A percentile compares a stretch with the other conserved stretches of the same genome.
These are phyloP conservation scores for Helicoverpa armigera DNA, from an alignment of 1,140 invertebrate genomes.

Conservation along the genomic window DNA sequence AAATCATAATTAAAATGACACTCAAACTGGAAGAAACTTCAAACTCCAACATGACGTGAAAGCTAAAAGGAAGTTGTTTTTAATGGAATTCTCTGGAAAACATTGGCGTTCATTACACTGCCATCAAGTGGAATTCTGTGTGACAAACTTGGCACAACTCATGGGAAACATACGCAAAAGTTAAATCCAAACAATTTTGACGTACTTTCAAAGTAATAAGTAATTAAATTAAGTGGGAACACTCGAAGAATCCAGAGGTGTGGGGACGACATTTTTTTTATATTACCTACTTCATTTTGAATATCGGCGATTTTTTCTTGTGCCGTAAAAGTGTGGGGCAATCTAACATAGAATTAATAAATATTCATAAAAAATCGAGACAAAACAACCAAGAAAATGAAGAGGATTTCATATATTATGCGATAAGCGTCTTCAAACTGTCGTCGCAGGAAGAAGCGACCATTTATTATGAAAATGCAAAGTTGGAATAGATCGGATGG, in stretches of 20 bases:
- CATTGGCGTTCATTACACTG: neutral
- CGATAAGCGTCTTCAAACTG: neutral
- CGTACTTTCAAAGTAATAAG: slow-evolving; percentile 15
- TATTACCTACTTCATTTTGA: no score
- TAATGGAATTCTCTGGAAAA: neutral
- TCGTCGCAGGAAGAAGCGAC: neutral
- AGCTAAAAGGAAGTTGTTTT: neutral
- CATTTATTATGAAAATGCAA: neutral
- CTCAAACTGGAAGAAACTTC: neutral
- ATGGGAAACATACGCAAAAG: neutral
- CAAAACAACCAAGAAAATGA: neutral
- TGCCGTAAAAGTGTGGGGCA: no score
- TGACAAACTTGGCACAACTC: slow-evolving; percentile 2
- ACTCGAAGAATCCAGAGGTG: neutral
- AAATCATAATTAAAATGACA: neutral
- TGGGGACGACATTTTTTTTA: no score
- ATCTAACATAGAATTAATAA: no score
- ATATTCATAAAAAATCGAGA: neutral
- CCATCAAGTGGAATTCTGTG: neutral
- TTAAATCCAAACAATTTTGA: slow-evolving; percentile 26
- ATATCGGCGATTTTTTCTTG: neutral
- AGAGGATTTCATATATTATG: neutral
- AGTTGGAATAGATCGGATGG: slow-evolving; percentile 1
- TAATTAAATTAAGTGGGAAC: slow-evolving; percentile 8
- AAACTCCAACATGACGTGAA: neutral